Conservation (phyloP, 2,888 invertebrate species). For the Mythimna pallens region DNA sequence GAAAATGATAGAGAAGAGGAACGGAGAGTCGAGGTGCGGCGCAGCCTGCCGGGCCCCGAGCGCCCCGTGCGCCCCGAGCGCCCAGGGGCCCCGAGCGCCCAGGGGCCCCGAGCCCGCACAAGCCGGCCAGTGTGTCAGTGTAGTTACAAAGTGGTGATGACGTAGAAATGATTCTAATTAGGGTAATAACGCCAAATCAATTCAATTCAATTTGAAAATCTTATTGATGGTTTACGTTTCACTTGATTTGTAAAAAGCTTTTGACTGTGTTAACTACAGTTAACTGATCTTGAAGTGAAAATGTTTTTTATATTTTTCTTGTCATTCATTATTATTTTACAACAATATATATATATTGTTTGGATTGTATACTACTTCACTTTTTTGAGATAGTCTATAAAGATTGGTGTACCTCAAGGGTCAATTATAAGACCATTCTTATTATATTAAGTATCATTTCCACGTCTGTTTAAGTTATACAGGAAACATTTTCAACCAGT, state of each 20-base stretch:
- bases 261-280: background rate
- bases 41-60: constrained; percentile 44
- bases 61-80: constrained; percentile 27
- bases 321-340: background rate
- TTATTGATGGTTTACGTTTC: background rate
- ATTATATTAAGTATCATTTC: constrained; percentile 10
- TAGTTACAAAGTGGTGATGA: constrained; percentile 8
- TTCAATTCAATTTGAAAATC: background rate
- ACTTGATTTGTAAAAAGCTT: constrained; percentile 1
- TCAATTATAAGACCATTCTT: background rate
- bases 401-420: constrained; percentile 11
- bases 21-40: constrained; percentile 91
- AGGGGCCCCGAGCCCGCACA: constrained; percentile 30
- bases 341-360: background rate
- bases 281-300: too few relatives aligned
- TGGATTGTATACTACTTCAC: background rate
- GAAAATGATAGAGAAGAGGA: constrained; percentile 96
- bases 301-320: background rate
- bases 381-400: background rate
- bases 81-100: constrained; percentile 31
- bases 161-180: constrained; percentile 31
- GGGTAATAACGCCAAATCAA: background rate
- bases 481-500: too few relatives aligned
- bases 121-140: constrained; percentile 46
- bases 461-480: constrained; percentile 15